Base-by-base conservation (phyloP, 2,797 vertebrate genomes). In the Leuciscus waleckii region DNA sequence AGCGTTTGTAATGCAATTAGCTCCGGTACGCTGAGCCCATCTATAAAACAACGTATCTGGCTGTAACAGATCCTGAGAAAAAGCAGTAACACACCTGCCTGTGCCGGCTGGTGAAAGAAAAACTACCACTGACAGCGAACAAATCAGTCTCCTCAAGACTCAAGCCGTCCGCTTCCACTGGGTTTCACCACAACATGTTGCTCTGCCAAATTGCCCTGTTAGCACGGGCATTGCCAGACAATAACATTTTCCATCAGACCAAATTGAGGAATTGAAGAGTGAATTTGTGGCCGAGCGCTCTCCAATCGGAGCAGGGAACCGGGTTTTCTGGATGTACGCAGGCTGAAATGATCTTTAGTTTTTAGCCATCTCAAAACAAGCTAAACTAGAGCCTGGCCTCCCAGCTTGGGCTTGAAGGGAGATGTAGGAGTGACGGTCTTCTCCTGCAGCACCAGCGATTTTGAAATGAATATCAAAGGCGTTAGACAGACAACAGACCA, bases 171-270 rank as follows among this genome's bases (percentile, higher is more conserved):
- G 32, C 78, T 81, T 76, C 39, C 56, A 39, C 16, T 2, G 37
- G 71, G 35, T 80, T 75, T 88, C 81, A 78, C 79, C 46, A 76
- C 37, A 81, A 46, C 83, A 39, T 82, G 74, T 46, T 46, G 81
- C 83, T 23, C 37, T 58, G 83, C 70, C 63, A 78, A 83, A 89
- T 61, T 80, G 78, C 69, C 82, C 81, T 82, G 85, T 90, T 89
- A 88, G 83, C 75, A 26, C 32, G 13, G 43, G 70, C 16, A 54
- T 70, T 77, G 73, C 58, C 65, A n/a, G 69, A 79, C 63, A 74
- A 86, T 73, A 82, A 85, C 63, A 86, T 85, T 86, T 83, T 83
- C 78, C 51, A 82, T 85, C 79, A 84, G 73, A 65, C 46, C 32
- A 86, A 86, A 85, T 76, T 83, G 82, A 81, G 46, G 82, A 87